Evolutionary conservation across 2,888 invertebrate species (phyloP).

Genomic region (Aphidius colemani): DNA sequence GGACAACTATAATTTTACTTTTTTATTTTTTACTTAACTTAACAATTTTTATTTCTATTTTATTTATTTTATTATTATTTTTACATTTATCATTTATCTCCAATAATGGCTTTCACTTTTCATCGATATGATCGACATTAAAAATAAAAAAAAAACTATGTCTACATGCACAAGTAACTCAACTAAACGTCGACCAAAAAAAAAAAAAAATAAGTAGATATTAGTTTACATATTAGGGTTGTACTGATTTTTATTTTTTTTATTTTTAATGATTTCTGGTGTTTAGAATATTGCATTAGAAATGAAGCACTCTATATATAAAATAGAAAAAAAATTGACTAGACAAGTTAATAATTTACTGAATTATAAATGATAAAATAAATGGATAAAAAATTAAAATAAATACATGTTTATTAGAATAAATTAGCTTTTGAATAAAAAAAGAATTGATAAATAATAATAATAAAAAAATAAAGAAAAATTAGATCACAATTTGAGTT

Average conservation of each 20-base stretch:
- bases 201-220: neutral
- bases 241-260: too few relatives aligned
- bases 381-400: too few relatives aligned
- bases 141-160: slow-evolving; percentile 22
- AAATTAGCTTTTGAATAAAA: neutral
- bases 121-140: slow-evolving; percentile 32
- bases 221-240: neutral
- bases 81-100: slow-evolving; percentile 39
- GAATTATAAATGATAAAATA: too few relatives aligned
- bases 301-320: too few relatives aligned
- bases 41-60: slow-evolving; percentile 37
- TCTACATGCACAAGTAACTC: slow-evolving; percentile 7
- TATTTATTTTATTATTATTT: neutral
- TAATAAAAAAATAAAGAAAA: slow-evolving; percentile 7
- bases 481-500: slow-evolving; percentile 29
- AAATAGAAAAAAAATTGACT: too few relatives aligned
- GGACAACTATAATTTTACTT: slow-evolving; percentile 48
- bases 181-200: slow-evolving; percentile 21
- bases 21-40: slow-evolving; percentile 37
- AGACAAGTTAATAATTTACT: too few relatives aligned
- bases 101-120: slow-evolving; percentile 58
- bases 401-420: too few relatives aligned
- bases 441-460: neutral
- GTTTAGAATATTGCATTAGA: too few relatives aligned
- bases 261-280: too few relatives aligned